Evolutionary conservation across 2,113 vertebrate genomes (phyloP).

Genomic region (Eurypyga helias): DNA sequence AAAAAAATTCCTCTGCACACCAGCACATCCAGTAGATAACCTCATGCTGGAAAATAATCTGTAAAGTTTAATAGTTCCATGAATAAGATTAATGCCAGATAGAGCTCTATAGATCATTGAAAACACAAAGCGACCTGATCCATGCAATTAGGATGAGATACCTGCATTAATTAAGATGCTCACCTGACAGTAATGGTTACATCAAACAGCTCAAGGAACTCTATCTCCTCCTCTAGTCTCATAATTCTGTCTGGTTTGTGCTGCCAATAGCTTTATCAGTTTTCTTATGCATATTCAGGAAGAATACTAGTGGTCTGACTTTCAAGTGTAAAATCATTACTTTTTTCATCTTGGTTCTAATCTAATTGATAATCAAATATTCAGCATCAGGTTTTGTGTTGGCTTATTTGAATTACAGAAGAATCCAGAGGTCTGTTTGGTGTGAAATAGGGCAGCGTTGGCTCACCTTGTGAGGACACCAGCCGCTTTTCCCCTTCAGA

Average conservation of each 20-base stretch:
- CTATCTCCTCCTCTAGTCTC: background rate
- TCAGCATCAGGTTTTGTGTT: background rate
- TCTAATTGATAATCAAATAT: background rate
- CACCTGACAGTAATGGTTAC: conserved; percentile 29
- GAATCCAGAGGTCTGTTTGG: background rate
- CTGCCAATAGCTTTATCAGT: background rate
- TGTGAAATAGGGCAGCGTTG: background rate
- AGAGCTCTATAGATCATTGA: conserved; percentile 44
- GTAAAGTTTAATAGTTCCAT: conserved; percentile 37
- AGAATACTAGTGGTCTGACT: background rate
- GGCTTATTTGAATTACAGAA: background rate
- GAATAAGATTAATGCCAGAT: conserved; percentile 68
- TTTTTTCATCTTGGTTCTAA: background rate
- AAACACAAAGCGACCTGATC: conserved; percentile 52
- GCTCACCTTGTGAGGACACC: background rate
- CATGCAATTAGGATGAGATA: conserved; percentile 49
- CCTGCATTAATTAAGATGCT: conserved; percentile 61
- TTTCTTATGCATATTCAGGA: background rate
- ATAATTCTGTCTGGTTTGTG: background rate
- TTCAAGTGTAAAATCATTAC: background rate
- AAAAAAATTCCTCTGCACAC: background rate
- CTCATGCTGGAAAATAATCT: conserved; percentile 42
- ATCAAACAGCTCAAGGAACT: conserved; percentile 15
- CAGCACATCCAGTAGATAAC: background rate
- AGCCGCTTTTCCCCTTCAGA: background rate